Evolutionary conservation across 2,797 vertebrate genomes (phyloP).

Genomic region (Scarus forsteni): DNA sequence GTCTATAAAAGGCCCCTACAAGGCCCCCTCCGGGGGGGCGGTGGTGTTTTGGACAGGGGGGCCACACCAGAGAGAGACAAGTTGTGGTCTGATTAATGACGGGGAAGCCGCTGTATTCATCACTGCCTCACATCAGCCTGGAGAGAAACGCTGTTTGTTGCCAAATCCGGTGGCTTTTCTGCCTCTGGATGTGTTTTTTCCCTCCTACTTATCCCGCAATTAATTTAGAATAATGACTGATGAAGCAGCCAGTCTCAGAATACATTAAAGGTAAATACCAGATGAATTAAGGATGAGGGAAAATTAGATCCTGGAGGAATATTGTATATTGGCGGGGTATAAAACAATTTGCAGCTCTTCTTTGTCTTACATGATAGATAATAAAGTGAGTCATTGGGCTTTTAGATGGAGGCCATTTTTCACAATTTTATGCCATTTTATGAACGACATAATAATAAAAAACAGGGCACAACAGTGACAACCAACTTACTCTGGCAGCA

Average conservation of each 20-base stretch:
- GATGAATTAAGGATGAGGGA: constrained; percentile 30
- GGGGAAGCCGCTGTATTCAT: constrained; percentile 70
- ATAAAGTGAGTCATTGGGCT: constrained; percentile 1
- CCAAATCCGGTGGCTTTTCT: constrained; percentile 45
- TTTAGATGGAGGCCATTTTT: background rate
- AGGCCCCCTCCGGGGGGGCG: constrained; percentile 43
- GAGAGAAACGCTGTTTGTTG: constrained; percentile 50
- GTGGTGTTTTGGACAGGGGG: constrained; percentile 32
- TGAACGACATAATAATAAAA: background rate
- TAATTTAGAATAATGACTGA: constrained; percentile 55
- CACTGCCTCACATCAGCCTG: constrained; percentile 65
- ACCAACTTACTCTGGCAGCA: no score
- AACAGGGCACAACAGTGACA: no score
- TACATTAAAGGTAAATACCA: constrained; percentile 40
- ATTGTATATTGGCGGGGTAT: background rate
- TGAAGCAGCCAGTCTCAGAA: constrained; percentile 20
- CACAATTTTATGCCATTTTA: background rate
- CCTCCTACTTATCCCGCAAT: constrained; percentile 40
- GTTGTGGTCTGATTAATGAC: constrained; percentile 78
- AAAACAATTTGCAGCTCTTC: constrained; percentile 4
- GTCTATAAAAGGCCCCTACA: constrained; percentile 20
- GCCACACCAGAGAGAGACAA: constrained; percentile 54
- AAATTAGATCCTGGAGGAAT: constrained; percentile 19
- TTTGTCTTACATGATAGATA: background rate
- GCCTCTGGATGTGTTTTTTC: constrained; percentile 34